These are phyloP conservation scores for Quadroppia sp. DNA, from an alignment of 2,888 invertebrate genomes.

Conservation along the genomic window DNA sequence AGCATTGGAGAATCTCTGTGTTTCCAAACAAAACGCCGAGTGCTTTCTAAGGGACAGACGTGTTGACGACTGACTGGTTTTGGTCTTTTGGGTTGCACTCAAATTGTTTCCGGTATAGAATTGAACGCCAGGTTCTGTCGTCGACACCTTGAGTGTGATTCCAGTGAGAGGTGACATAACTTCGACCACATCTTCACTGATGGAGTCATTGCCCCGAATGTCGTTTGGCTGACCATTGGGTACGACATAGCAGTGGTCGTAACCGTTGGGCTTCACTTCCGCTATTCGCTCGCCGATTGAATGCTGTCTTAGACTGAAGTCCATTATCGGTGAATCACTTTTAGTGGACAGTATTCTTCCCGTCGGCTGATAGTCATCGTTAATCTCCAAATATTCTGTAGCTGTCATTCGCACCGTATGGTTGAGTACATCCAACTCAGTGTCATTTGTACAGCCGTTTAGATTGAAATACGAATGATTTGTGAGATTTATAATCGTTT, in stretches of 20 bases:
- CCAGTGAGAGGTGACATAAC: slow-evolving; percentile 57
- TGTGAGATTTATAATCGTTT: slow-evolving; percentile 76
- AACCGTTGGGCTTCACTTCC: slow-evolving; percentile 62
- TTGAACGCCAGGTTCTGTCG: slow-evolving; percentile 84
- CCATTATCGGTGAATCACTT: slow-evolving; percentile 55
- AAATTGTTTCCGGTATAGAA: slow-evolving; percentile 73
- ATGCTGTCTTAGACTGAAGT: slow-evolving; percentile 63
- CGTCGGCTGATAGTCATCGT: slow-evolving; percentile 68
- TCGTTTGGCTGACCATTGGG: slow-evolving; percentile 68
- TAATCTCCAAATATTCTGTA: slow-evolving; percentile 69
- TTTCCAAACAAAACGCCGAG: slow-evolving; percentile 86
- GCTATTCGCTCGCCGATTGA: slow-evolving; percentile 64
- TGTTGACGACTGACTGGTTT: not conserved
- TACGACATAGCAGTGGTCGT: slow-evolving; percentile 73
- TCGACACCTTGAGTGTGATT: slow-evolving; percentile 70
- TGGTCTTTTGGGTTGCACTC: too few species aligned
- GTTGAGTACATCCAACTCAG: slow-evolving; percentile 31
- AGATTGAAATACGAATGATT: slow-evolving; percentile 88
- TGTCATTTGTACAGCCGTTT: slow-evolving; percentile 57
- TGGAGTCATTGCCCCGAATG: slow-evolving; percentile 39
- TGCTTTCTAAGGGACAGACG: too few species aligned
- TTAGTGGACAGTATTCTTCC: too few species aligned
- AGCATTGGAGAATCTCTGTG: slow-evolving; percentile 89
- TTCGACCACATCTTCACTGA: slow-evolving; percentile 45
- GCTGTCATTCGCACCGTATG: slow-evolving; percentile 63